Evolutionary conservation across 2,797 vertebrate genomes (phyloP), one percentile per base, ranked within the genome.

Genomic region (Danio albolineatus): DNA sequence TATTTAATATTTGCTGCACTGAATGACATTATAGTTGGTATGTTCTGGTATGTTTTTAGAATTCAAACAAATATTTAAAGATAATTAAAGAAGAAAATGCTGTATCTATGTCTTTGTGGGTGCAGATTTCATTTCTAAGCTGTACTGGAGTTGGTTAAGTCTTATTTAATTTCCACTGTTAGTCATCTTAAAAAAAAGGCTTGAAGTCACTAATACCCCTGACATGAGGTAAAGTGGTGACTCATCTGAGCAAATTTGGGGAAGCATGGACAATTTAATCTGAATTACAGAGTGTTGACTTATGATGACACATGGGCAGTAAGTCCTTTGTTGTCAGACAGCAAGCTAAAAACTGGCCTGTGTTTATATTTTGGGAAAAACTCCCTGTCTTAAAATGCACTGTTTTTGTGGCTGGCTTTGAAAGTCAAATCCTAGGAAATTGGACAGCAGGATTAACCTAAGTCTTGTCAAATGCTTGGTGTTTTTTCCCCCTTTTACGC

Each of bases 211-310:
- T 78, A 79, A 56, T 64, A 57, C 60, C 5, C 39, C 41, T 44
- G 64, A 78, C 65, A 80, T 59, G 44, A 61, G 73, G 71, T 69
- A 41, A 70, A 64, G 65, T 57, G 87, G 86, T 92, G 90, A 93
- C 84, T 93, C 90, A 90, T 92, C 86, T 90, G 86, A 89, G 88
- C 85, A 91, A 89, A 92, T 91, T 64, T 85, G 85, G 87, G 86
- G 82, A 90, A 87, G 85, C 89, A 91, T 89, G 89, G 88, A 84
- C 90, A 91, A 90, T 93, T 93, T 90, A 91, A 90, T 92, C 90
- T 90, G 88, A 88, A 88, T 87, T 89, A 88, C 87, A 91, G 86
- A 90, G 88, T 85, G 85, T 88, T 93, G 90, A 88, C 90, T 91
- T 90, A 89, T 81, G 87, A 91, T 90, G 90, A 85, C 89, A 83